Conservation (phyloP, 2,797 vertebrate species). For the Paratrypauchen microcephalus region DNA sequence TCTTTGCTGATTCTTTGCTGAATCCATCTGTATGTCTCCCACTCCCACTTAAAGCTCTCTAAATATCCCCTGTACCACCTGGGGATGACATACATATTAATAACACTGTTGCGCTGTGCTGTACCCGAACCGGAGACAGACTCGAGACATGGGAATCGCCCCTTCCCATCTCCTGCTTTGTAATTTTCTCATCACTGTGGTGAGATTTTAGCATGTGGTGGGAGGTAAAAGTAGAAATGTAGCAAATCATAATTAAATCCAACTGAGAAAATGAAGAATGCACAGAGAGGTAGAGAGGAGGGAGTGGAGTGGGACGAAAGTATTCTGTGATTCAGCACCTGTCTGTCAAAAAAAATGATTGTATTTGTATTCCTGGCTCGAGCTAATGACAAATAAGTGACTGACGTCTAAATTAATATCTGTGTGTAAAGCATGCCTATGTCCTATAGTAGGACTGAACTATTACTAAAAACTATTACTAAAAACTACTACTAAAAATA, state of each 20-base stretch:
- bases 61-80: slow-evolving; percentile 25
- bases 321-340: slow-evolving; percentile 13
- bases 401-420: slow-evolving; percentile 33
- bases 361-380: slow-evolving; percentile 13
- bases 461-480: too few relatives aligned
- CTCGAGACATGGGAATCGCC: slow-evolving; percentile 50
- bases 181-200: slow-evolving; percentile 65
- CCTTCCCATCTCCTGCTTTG: slow-evolving; percentile 34
- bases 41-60: not conserved
- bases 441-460: not conserved
- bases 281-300: slow-evolving; percentile 12
- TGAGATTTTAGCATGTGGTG: slow-evolving; percentile 57
- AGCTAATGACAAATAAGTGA: slow-evolving; percentile 38
- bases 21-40: slow-evolving; percentile 1
- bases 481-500: too few relatives aligned
- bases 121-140: slow-evolving; percentile 38
- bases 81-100: slow-evolving; percentile 37
- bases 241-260: slow-evolving; percentile 56
- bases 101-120: slow-evolving; percentile 24
- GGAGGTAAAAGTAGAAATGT: slow-evolving; percentile 47
- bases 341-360: slow-evolving; percentile 39
- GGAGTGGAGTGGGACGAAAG: slow-evolving; percentile 15
- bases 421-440: not conserved
- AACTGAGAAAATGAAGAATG: slow-evolving; percentile 35
- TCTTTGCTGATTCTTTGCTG: too few relatives aligned